Base-by-base conservation (phyloP, 2,113 vertebrate genomes). In the Catagonus wagneri region DNA sequence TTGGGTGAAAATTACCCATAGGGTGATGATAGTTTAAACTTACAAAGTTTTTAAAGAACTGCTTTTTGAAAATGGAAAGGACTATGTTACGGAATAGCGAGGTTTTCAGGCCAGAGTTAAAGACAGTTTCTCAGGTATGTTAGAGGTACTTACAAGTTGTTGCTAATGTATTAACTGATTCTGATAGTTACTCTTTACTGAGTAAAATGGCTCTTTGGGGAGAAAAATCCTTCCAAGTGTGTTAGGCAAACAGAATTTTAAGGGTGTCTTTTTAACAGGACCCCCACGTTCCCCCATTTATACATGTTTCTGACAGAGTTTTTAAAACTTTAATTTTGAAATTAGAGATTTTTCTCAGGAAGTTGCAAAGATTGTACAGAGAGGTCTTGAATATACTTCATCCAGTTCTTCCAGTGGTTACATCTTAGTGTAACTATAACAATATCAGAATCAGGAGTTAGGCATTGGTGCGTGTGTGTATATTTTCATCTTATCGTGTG, bases 1-100 rank as follows among this genome's bases (percentile, higher is more conserved):
- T 83, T 95, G 61, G 29, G 25, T 96, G 58, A 94, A 89, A 93
- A 85, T 85, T 93, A 74, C 32, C 23, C 68, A 63, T 2, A 88
- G 66, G 12, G 66, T 95, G 52, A 65, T 95, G 52, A 65, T n/a
- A 87, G 2, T 71, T 95, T 68, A 94, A 74, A 27, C 36, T 15
- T 85, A 66, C 8, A 76, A 60, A 88, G 27, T 25, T 61, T 95
- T 92, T 32, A 72, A 63, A 29, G 27, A 93, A 69, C 71, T 90
- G 2, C 39, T 90, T 13, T 10, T 14, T 71, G 56, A 92, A 95
- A 89, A 39, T 85, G 22, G n/a, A 78, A 66, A 87, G 20, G 11
- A 56, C 78, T 92, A 4, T 88, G 9, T 95, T 76, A 61, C 23
- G 34, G 11, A 39, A 94, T 39, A 34, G 17, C 95, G 83, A 89